phyloP scores from a whole-genome alignment of 2,113 vertebrate species.

The Canis aureus region DNA sequence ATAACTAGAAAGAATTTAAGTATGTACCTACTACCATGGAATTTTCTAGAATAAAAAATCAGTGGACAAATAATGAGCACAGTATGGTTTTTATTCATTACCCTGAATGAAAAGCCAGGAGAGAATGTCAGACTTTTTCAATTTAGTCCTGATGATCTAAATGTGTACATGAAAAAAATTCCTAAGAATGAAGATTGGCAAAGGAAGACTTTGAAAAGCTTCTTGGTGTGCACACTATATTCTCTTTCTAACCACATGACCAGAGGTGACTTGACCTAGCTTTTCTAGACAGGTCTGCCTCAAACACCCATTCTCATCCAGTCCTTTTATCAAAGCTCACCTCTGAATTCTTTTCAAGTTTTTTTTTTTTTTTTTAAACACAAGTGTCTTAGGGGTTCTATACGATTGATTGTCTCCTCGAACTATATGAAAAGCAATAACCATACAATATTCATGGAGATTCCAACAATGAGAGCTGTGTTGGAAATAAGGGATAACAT shows the following conservation, averaged over 20 bases:
- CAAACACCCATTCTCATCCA: background rate
- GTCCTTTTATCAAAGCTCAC: background rate
- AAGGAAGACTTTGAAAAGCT: background rate
- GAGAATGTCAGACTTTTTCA: background rate
- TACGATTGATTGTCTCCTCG: background rate
- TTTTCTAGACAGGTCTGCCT: background rate
- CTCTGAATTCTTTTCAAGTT: background rate
- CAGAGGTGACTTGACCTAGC: background rate
- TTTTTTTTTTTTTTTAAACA: background rate
- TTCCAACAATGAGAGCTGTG: conserved; percentile 10
- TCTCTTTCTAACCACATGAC: background rate
- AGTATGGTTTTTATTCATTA: background rate
- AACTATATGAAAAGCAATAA: background rate
- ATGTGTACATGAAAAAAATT: background rate
- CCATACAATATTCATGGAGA: conserved; percentile 46
- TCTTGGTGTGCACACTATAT: background rate
- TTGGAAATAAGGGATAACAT: background rate
- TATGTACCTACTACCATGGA: background rate
- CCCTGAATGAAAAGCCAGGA: background rate
- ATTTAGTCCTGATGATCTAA: background rate
- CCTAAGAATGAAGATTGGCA: background rate
- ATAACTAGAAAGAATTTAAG: background rate
- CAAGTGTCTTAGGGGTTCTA: background rate
- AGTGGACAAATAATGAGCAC: background rate
- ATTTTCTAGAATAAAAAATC: background rate